A percentile compares a stretch with the other conserved stretches of the same genome.
These are phyloP conservation scores for Struthidea cinerea DNA, from an alignment of 2,113 vertebrate genomes.

Conservation along the genomic window DNA sequence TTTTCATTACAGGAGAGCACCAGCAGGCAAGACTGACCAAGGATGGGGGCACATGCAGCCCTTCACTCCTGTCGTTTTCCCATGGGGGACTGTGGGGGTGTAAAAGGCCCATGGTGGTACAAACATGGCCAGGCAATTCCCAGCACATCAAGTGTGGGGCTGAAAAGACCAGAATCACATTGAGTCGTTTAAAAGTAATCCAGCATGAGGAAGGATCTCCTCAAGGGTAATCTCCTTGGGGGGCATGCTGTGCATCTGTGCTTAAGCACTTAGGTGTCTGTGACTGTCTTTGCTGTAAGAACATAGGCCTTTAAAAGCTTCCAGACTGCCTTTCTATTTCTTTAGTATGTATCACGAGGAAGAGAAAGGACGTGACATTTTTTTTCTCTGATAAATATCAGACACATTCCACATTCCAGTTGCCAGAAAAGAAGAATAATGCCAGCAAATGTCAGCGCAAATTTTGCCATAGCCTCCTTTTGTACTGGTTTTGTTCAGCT, in stretches of 20 bases:
- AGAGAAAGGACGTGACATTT: neutral
- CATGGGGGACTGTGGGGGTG: no score
- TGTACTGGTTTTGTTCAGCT: neutral
- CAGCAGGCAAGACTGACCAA: neutral
- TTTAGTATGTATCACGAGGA: neutral
- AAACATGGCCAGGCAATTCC: neutral
- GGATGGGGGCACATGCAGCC: neutral
- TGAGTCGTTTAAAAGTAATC: neutral
- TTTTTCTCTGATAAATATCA: constrained; percentile 17
- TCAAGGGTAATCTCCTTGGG: neutral
- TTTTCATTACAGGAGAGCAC: neutral
- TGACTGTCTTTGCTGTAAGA: neutral
- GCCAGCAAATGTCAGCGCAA: neutral
- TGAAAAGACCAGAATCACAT: neutral
- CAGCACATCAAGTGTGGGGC: neutral
- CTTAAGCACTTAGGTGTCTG: neutral
- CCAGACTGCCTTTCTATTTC: neutral
- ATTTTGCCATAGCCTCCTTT: neutral
- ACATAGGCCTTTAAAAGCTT: neutral
- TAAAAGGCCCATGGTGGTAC: neutral
- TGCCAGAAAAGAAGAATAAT: neutral
- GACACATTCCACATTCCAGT: neutral
- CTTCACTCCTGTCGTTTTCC: neutral
- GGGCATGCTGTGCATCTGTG: neutral
- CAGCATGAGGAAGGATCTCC: neutral